Evolutionary conservation across 2,113 vertebrate species (phyloP).

Genomic region (Ginglymostoma cirratum): DNA sequence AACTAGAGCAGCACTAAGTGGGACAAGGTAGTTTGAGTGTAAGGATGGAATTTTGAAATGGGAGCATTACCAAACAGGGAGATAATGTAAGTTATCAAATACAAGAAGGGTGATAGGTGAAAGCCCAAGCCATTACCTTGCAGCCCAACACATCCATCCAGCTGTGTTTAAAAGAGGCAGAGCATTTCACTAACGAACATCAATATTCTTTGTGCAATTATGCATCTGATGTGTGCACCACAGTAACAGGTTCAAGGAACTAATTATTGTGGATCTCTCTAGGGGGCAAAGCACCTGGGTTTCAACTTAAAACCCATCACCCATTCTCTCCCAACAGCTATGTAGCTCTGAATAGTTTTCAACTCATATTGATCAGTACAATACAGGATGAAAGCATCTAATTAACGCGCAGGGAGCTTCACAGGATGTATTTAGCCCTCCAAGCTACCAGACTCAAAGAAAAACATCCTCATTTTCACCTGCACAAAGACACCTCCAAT

Average conservation of each 20-base stretch:
- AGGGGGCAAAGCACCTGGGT: neutral
- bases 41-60: neutral
- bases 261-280: neutral
- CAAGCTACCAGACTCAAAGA: neutral
- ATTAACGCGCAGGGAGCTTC: neutral
- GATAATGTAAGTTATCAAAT: neutral
- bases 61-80: neutral
- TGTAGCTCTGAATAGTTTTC: neutral
- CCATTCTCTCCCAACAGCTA: neutral
- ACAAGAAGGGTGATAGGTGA: neutral
- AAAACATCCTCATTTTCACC: neutral
- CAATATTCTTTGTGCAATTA: neutral
- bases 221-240: neutral
- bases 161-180: neutral
- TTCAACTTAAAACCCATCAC: neutral
- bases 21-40: too few relatives aligned
- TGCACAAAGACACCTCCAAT: neutral
- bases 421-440: slow-evolving; percentile 21
- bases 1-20: neutral
- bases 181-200: neutral
- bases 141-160: neutral
- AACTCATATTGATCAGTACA: slow-evolving; percentile 10
- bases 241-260: neutral
- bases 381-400: neutral
- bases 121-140: neutral